Base-by-base conservation (phyloP, 2,797 vertebrate species). In the Orestias chungarensis region DNA sequence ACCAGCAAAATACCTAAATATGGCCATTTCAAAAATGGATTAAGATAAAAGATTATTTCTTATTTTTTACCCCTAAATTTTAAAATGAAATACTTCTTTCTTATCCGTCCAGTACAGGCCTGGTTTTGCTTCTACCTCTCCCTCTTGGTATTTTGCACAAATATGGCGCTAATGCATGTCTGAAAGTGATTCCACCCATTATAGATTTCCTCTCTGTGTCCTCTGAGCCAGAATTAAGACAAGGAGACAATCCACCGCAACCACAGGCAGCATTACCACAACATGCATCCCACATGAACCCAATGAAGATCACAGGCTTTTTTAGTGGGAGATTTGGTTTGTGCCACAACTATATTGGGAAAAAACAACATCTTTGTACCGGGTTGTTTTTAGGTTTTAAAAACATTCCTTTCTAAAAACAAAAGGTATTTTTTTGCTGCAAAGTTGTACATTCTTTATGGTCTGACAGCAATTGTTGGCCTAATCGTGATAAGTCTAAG, bases 141-240 rank as follows among this genome's bases (percentile, higher is more conserved):
- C 46, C 43, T 73, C 66, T 66, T 54, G n/a, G 35, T 64, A 66
- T 5, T 49, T 49, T 62, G 42, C 47, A 10, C 33, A 7, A 17
- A 38, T 59, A n/a, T 15, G 52, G 33, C 35, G 35, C 54, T 80
- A 71, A 82, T 76, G 68, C 64, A 73, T 0, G n/a, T 44, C 73
- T 75, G 87, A 81, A 85, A 89, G 74, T 59, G 68, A 79, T 89
- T 79, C 80, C 44, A 64, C 75, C 66, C 55, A 70, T 70, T 84
- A 81, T 84, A 85, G 40, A 72, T 75, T 87, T 86, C 70, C 82
- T 80, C 70, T 4, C 46, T 14, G 69, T 52, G 68, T 75, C 74
- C 76, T 74, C 50, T 2, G 78, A 86, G 78, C 71, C 66, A 50
- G 50, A 43, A 31, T 85, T 81, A 88, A 91, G 77, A 90, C 4